phyloP scores from a whole-genome alignment of 2,113 vertebrate species.

The Crocuta crocuta region DNA sequence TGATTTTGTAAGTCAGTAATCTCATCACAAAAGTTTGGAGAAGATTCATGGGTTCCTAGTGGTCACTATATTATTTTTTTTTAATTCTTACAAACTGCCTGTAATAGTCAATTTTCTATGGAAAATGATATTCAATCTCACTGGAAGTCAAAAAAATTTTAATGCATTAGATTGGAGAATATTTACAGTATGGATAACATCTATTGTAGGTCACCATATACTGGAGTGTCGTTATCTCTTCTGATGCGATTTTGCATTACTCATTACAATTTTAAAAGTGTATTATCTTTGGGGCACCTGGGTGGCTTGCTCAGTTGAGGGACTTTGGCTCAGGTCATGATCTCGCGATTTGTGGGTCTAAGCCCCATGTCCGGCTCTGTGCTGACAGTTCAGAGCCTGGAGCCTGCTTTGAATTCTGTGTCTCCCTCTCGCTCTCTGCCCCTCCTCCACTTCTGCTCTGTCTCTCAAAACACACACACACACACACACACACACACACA shows the following conservation, averaged over 20 bases:
- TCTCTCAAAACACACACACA: too few species aligned
- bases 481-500: too few species aligned
- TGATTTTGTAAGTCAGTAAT: constrained; percentile 15
- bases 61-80: not conserved
- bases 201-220: not conserved
- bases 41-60: not conserved
- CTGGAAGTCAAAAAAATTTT: not conserved
- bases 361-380: too few species aligned
- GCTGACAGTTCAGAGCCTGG: too few species aligned
- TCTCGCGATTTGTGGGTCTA: too few species aligned
- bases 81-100: not conserved
- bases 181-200: not conserved
- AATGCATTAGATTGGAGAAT: not conserved
- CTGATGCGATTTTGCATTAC: not conserved
- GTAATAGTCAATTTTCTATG: not conserved
- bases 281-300: not conserved
- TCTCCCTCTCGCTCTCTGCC: too few species aligned
- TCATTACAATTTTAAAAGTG: not conserved
- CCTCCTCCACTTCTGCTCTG: too few species aligned
- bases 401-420: too few species aligned
- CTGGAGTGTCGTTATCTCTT: not conserved
- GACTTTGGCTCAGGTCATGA: too few species aligned
- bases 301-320: too few species aligned
- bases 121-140: not conserved
- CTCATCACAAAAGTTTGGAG: not conserved